Evolutionary conservation across 92 coral and sea anemone genomes (phyloP).

Genomic region (Blastomussa wellsi): DNA sequence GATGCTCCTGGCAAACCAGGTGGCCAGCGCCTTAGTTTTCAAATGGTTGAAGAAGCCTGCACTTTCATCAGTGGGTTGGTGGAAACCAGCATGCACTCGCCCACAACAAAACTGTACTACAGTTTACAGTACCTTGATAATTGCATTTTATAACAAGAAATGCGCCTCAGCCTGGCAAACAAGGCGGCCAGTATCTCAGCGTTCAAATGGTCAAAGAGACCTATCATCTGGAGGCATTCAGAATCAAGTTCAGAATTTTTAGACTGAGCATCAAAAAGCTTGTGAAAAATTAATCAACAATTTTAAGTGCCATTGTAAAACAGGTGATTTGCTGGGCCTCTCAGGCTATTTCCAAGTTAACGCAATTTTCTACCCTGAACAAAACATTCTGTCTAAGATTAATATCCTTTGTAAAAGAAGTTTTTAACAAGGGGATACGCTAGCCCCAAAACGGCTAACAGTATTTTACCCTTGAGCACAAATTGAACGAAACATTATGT

Average conservation of each 20-base stretch:
- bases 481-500: background rate
- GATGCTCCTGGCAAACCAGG: background rate
- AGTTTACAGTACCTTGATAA: slow-evolving; percentile 96
- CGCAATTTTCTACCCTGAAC: background rate
- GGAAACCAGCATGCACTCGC: slow-evolving; percentile 92
- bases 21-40: background rate
- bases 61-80: slow-evolving; percentile 85
- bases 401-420: background rate
- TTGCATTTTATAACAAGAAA: slow-evolving; percentile 73
- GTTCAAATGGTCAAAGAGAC: background rate
- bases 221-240: background rate
- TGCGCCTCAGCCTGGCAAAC: background rate
- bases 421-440: too few species aligned
- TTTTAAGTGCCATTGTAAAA: background rate
- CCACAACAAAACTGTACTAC: slow-evolving; percentile 94
- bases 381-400: background rate
- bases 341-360: background rate
- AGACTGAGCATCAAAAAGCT: background rate
- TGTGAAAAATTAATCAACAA: too few species aligned
- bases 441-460: too few species aligned
- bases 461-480: too few species aligned
- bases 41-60: background rate
- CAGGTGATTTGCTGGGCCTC: background rate
- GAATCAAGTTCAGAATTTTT: background rate
- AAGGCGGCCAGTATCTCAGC: background rate